Evolutionary conservation across 2,797 vertebrate genomes (phyloP).

Genomic region (Arrhamphus sclerolepis): DNA sequence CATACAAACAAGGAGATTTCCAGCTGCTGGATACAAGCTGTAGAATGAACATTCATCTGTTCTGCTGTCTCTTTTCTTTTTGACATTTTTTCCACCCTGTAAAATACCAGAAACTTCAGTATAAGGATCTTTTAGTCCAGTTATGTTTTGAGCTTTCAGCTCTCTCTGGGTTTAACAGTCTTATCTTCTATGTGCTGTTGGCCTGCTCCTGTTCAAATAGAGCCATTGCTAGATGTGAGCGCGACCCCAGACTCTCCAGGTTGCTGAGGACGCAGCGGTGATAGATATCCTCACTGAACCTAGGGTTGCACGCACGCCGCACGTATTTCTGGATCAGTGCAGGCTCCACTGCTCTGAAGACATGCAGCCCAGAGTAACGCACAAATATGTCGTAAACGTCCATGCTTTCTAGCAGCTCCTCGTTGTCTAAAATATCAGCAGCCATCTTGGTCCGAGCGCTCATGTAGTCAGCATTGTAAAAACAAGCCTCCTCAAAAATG

Average conservation of each 20-base stretch:
- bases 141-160: too few relatives aligned
- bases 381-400: constrained; percentile 95
- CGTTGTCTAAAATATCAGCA: constrained; percentile 88
- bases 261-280: constrained; percentile 96
- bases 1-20: constrained; percentile 5
- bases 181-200: constrained; percentile 87
- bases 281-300: constrained; percentile 94
- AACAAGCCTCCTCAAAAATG: constrained; percentile 94
- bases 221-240: constrained; percentile 91
- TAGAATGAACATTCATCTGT: not conserved
- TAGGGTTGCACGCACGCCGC: constrained; percentile 87
- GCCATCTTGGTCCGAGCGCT: constrained; percentile 91
- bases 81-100: constrained; percentile 6
- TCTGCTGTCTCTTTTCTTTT: not conserved
- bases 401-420: constrained; percentile 93
- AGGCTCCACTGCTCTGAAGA: constrained; percentile 94
- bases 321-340: constrained; percentile 93
- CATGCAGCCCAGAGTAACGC: constrained; percentile 93
- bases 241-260: constrained; percentile 91
- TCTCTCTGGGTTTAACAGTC: not conserved
- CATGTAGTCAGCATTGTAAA: constrained; percentile 98
- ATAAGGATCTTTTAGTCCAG: too few relatives aligned
- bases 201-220: constrained; percentile 97
- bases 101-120: too few relatives aligned
- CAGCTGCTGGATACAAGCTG: not conserved